Evolutionary conservation across 2,113 vertebrate species (phyloP), one percentile per base, ranked within the genome.

Genomic region (Paracanthobrama guichenoti): DNA sequence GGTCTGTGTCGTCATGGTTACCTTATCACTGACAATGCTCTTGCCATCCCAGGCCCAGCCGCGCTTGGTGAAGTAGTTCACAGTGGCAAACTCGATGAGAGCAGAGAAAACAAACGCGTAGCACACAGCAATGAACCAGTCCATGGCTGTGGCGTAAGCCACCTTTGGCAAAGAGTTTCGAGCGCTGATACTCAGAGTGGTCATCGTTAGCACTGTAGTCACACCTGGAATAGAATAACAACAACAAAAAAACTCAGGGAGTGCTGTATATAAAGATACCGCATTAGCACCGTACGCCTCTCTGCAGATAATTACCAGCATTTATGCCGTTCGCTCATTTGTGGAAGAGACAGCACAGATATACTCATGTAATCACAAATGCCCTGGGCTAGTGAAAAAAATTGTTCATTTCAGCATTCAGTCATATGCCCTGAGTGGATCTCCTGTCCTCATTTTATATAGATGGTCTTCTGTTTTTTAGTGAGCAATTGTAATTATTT

Each of bases 41-140:
- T 98, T 98, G 46, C 97, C 97, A 90, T 98, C 97, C 97, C 97
- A 98, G 26, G 97, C 97, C 97, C 97, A 98, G 92, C 97, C 96
- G 90, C 97, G 91, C 90, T 98, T 98, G 90, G 97, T 98, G 93
- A 98, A 98, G 93, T 98, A 98, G 93, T 98, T 98, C 86, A 98
- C 97, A 20, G 97, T 98, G 24, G 97, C 96, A 91, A 98, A 98
- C 89, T 98, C 97, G 73, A 98, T 98, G 35, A 98, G 96, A 39
- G 97, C 97, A 42, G 97, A 97, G 92, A 98, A 98, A 79, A 98
- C 97, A 87, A 98, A 98, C 83, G 97, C 97, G 87, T 98, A 98
- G 92, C 97, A 98, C 85, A 98, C 97, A 0, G 97, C 97, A 78
- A 98, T 98, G 91, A 98, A 98, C 97, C 97, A 98, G 89, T 98